Evolutionary conservation across 2,113 vertebrate species (phyloP), one percentile per base, ranked within the genome.

Genomic region (Pangasianodon gigas): DNA sequence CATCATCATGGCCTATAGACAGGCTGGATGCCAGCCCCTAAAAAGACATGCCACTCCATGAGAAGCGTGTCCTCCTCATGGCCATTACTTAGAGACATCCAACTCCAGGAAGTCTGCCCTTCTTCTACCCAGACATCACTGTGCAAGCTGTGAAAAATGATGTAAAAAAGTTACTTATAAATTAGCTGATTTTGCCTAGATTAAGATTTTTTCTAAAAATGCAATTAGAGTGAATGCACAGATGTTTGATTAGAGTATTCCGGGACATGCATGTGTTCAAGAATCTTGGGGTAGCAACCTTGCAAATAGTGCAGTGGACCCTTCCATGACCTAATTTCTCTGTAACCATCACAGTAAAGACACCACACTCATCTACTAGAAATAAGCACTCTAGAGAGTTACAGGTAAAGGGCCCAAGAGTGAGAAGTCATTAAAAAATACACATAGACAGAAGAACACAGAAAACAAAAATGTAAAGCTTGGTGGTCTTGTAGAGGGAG

Each of bases 321-420:
- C 29, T 77, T 46, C 77, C 60, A 89, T 87, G 69, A 87, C 79
- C 29, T 71, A 10, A 85, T 85, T 87, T 80, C 77, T 60, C 85
- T n/a, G 37, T 52, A 67, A 80, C 62, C 77, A 41, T 80, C 77
- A 62, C 69, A 74, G 16, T 80, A 58, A 58, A n/a, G 26, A 46
- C 24, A 46, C 67, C 5, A 0, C 32, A 71, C 67, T 41, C n/a
- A 18, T 74, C 16, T 74, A 41, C 16, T 41, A 41, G 69, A 74
- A 41, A 74, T 11, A 71, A 71, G 69, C 14, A 32, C 4, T 13
- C 67, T 69, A 32, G 14, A 77, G 19, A 46, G 71, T 19, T 74
- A 41, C 32, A 41, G 71, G 37, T 44, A 74, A 37, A 37, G 14
- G 11, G 14, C 67, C 32, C n/a, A 16, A 41, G 18, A 37, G 6